Percentiles rank a stretch among this genome's conserved stretches.
Evolutionary conservation across 2,888 invertebrate species (phyloP).

Genomic region (Macaria notata): DNA sequence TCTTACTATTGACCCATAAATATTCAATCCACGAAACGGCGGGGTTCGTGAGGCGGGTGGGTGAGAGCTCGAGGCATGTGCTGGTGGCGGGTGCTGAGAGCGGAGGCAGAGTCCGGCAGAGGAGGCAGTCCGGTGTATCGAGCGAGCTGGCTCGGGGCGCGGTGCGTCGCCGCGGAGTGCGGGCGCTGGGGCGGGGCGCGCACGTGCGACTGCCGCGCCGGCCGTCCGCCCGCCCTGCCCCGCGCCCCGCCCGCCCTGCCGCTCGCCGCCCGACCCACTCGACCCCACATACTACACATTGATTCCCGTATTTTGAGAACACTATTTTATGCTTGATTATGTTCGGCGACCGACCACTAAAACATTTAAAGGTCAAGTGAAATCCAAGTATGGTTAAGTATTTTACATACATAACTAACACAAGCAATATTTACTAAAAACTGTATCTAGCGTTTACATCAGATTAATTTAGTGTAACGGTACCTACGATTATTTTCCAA

Average conservation of each 20-base stretch:
- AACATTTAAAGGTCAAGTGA: too few relatives aligned
- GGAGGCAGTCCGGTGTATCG: too few relatives aligned
- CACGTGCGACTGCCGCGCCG: slow-evolving; percentile 74
- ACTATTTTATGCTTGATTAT: slow-evolving; percentile 25
- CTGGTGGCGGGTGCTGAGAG: too few relatives aligned
- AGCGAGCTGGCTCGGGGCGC: slow-evolving; percentile 1
- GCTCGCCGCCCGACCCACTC: slow-evolving; percentile 47
- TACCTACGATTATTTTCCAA: too few relatives aligned
- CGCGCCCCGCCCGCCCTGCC: slow-evolving; percentile 28
- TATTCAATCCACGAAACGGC: slow-evolving; percentile 39
- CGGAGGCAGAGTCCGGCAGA: too few relatives aligned
- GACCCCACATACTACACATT: slow-evolving; percentile 43
- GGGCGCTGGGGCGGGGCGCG: slow-evolving; percentile 71
- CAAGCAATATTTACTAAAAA: too few relatives aligned
- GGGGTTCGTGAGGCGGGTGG: too few relatives aligned
- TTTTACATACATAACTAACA: too few relatives aligned
- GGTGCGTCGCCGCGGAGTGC: slow-evolving; percentile 42
- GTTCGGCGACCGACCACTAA: not conserved
- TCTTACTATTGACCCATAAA: slow-evolving; percentile 71
- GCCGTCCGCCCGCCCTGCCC: slow-evolving; percentile 57
- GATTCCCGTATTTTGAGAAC: slow-evolving; percentile 39
- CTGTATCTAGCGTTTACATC: too few relatives aligned
- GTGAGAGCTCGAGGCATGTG: too few relatives aligned
- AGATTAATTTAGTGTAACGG: too few relatives aligned
- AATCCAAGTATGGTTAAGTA: too few relatives aligned